phyloP scores from a whole-genome alignment of 2,888 invertebrate species.

The Allolobophora icterica region DNA sequence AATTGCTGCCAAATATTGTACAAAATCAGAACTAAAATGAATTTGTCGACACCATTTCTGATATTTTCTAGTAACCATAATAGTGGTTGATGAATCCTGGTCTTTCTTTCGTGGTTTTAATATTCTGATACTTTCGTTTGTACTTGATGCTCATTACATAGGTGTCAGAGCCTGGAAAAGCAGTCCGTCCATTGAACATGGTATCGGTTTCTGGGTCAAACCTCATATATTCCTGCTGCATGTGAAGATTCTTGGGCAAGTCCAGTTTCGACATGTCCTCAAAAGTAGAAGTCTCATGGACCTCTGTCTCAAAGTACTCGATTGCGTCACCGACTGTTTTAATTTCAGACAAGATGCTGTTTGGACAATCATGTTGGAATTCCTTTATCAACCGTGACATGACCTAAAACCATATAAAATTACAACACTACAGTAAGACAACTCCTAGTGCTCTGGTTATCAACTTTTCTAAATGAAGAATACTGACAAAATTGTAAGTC shows the following conservation, averaged over 20 bases:
- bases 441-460: not conserved
- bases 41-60: not conserved
- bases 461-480: not conserved
- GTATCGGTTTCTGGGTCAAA: slow-evolving; percentile 83
- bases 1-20: not conserved
- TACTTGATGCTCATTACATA: slow-evolving; percentile 82
- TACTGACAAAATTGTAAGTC: not conserved
- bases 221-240: slow-evolving; percentile 80
- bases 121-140: slow-evolving; percentile 81
- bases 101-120: slow-evolving; percentile 71
- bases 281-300: slow-evolving; percentile 52
- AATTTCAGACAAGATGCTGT: slow-evolving; percentile 79
- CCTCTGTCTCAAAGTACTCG: slow-evolving; percentile 55
- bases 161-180: slow-evolving; percentile 84
- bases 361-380: slow-evolving; percentile 81
- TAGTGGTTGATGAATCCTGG: slow-evolving; percentile 50
- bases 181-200: slow-evolving; percentile 77
- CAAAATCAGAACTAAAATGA: not conserved
- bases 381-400: slow-evolving; percentile 75
- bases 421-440: not conserved
- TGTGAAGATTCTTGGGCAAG: slow-evolving; percentile 84
- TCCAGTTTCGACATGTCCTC: slow-evolving; percentile 54
- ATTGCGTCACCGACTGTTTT: slow-evolving; percentile 71
- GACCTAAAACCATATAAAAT: slow-evolving; percentile 64
- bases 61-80: slow-evolving; percentile 45